Evolutionary conservation across 2,113 vertebrate species (phyloP).

Genomic region (Pachyramphus minor): DNA sequence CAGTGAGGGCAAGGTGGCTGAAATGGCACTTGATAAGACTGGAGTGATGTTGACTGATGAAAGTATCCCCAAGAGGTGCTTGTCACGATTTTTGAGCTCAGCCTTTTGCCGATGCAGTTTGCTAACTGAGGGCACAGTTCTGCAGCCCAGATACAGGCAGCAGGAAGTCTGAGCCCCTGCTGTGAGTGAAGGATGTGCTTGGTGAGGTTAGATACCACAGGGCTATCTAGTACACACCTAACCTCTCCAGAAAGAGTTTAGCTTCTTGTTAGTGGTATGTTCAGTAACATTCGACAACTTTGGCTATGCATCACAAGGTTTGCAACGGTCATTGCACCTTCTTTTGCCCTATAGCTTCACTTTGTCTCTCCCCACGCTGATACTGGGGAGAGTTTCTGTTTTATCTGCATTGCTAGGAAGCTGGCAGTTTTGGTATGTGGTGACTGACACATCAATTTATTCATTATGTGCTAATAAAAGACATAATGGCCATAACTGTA

Average conservation of each 20-base stretch:
- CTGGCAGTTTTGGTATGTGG: neutral
- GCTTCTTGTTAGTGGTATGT: neutral
- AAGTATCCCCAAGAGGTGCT: neutral
- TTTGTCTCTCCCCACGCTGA: neutral
- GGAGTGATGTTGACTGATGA: neutral
- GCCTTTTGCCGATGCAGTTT: neutral
- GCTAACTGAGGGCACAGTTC: neutral
- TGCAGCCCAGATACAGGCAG: neutral
- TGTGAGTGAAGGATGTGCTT: neutral
- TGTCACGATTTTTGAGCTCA: neutral
- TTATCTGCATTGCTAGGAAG: neutral
- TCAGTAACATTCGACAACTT: neutral
- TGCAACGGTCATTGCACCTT: neutral
- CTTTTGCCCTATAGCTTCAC: neutral
- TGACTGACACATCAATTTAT: neutral
- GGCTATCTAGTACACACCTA: neutral
- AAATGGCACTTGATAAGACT: neutral
- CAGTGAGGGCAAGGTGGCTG: neutral
- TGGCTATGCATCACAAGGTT: neutral
- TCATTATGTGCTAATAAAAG: neutral
- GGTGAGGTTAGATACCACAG: neutral
- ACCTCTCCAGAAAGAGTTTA: neutral
- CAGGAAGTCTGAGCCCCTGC: neutral
- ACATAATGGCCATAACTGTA: neutral
- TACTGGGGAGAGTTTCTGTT: neutral